A percentile compares a stretch with the other conserved stretches of the same genome.
Conservation (phyloP, 1,140 invertebrate species). For the Scaptodrosophila lebanonensis region DNA sequence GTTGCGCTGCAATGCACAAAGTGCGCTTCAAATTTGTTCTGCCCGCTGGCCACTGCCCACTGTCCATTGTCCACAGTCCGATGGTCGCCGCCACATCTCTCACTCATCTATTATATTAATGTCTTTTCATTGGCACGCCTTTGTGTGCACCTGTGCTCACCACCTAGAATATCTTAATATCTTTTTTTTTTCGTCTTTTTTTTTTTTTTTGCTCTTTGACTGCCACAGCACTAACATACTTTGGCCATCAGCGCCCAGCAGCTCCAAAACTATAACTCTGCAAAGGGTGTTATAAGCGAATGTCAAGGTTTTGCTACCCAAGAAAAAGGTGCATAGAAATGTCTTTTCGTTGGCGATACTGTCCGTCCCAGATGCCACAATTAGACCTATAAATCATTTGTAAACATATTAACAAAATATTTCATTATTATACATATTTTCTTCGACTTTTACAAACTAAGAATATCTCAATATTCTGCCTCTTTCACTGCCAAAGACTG, state of each 20-base stretch:
- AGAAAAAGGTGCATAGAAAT: too few species aligned
- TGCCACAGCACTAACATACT: too few species aligned
- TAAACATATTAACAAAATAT: slow-evolving; percentile 6
- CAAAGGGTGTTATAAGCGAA: too few species aligned
- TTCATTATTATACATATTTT: too few species aligned
- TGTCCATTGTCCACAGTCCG: neutral
- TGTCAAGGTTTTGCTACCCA: too few species aligned
- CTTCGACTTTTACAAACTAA: too few species aligned
- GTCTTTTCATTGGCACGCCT: slow-evolving; percentile 21
- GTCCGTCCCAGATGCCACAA: slow-evolving; percentile 36
- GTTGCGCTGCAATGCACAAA: slow-evolving; percentile 57
- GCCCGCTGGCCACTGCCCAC: slow-evolving; percentile 4
- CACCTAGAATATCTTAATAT: neutral
- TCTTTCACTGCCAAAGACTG: neutral
- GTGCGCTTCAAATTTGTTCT: slow-evolving; percentile 16
- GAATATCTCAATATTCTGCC: too few species aligned
- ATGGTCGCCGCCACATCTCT: neutral
- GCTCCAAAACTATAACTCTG: too few species aligned
- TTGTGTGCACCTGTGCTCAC: slow-evolving; percentile 37
- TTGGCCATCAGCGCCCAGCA: too few species aligned
- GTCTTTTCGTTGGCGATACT: too few species aligned
- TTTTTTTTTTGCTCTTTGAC: too few species aligned
- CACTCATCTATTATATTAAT: slow-evolving; percentile 28
- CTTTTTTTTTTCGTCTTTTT: too few species aligned
- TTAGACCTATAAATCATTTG: slow-evolving; percentile 7